Conservation (phyloP, 2,113 vertebrate genomes). For the Penelope pileata region DNA sequence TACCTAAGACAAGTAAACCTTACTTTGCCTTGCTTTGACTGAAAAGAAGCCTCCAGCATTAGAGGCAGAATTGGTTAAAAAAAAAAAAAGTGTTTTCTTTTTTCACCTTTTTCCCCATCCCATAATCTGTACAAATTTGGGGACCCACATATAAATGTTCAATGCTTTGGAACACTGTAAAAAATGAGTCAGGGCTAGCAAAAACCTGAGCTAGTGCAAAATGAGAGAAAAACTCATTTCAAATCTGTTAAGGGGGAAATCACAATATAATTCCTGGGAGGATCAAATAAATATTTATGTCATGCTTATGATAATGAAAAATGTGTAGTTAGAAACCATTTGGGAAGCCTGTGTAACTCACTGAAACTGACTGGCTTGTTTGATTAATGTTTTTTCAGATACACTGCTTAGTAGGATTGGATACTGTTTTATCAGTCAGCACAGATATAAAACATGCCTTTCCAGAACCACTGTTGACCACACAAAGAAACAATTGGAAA, state of each 20-base stretch:
- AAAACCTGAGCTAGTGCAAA: neutral
- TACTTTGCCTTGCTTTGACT: constrained; percentile 11
- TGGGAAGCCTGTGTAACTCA: neutral
- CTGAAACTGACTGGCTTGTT: neutral
- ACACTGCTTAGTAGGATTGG: neutral
- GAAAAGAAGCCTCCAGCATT: constrained; percentile 7
- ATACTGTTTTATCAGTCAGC: neutral
- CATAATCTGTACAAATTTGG: neutral
- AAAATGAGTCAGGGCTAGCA: neutral
- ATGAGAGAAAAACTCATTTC: neutral
- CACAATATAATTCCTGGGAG: neutral
- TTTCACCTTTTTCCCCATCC: neutral
- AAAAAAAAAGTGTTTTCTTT: neutral
- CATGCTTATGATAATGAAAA: neutral
- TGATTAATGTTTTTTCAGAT: neutral
- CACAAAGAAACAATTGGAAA: neutral
- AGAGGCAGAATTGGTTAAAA: constrained; percentile 6
- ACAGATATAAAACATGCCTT: neutral
- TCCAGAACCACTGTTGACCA: neutral
- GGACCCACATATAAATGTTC: neutral
- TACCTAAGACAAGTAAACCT: constrained; percentile 17
- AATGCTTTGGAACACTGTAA: neutral
- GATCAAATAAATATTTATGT: neutral
- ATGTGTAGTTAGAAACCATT: neutral
- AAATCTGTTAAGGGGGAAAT: neutral